Base-by-base conservation (phyloP, 2,888 invertebrate genomes). In the Arge pagana region DNA sequence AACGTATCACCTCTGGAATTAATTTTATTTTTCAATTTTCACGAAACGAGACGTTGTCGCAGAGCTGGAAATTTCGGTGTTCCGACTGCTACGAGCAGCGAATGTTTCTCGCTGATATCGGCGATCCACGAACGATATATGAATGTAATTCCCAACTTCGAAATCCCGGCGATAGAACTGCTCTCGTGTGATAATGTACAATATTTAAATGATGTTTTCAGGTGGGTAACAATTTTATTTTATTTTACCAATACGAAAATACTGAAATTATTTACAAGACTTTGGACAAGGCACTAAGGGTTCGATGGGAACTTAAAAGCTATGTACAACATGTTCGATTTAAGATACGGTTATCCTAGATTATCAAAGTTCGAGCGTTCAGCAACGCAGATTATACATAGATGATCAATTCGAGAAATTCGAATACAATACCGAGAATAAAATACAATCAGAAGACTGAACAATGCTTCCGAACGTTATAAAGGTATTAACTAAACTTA, bases 241-340 rank as follows among this genome's bases (percentile, higher is more conserved):
- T 45, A 45, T 45, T 45, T 45, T 24, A 45, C 33, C 33, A 45
- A 45, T 45, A 45, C 35, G 23, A 45, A 45, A 45, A 43, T 43
- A 45, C 15, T 45, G 31, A 45, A 45, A 45, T 33, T 45, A 45
- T 45, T 15, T 45, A 45, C 45, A 45, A 21, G 33, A 30, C 45
- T 45, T 45, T 45, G 45, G 45, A 33, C 45, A 45, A 45, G 45
- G 45, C 45, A 45, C 45, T 45, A 23, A 33, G 31, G 24, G 45
- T 33, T 45, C 23, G 15, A 3, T 45, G 10, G 21, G 45, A 45
- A 45, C 45, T 45, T 35, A 15, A 15, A 33, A 45, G 45, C 33
- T 45, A 45, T 45, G 23, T 42, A 42, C 30, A 42, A n/a, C n/a
- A n/a, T n/a, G 30, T 19, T 33, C 19, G 10, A 33, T 31, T 21